Evolutionary conservation across 2,797 vertebrate genomes (phyloP).

Genomic region (Malacoraja senta): DNA sequence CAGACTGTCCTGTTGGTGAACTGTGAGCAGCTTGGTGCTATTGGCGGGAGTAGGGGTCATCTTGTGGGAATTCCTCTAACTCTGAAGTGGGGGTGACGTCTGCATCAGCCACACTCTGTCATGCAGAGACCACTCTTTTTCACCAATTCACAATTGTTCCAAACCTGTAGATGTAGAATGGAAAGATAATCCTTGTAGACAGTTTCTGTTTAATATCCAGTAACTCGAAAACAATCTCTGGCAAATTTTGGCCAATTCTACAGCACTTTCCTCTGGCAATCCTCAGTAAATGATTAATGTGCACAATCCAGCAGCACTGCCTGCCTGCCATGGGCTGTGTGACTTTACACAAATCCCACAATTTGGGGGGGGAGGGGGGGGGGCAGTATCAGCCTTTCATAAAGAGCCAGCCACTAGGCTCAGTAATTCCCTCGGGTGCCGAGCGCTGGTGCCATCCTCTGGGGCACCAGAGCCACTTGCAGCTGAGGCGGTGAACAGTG

Average conservation of each 20-base stretch:
- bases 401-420: neutral
- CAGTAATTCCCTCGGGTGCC: neutral
- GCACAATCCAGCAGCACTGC: no score
- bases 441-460: no score
- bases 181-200: neutral
- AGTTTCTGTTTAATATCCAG: no score
- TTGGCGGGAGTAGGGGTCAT: neutral
- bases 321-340: neutral
- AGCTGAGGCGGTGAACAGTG: no score
- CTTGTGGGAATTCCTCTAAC: slow-evolving; percentile 9
- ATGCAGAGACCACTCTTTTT: neutral
- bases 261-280: neutral
- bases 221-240: no score
- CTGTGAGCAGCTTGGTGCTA: slow-evolving; percentile 6
- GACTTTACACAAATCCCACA: neutral
- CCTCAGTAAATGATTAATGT: neutral
- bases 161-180: neutral
- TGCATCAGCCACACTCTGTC: neutral
- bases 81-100: neutral
- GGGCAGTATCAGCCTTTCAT: no score
- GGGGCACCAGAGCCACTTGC: no score
- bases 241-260: neutral
- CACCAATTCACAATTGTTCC: neutral
- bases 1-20: slow-evolving; percentile 20
- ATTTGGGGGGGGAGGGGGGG: neutral